Evolutionary conservation across 2,113 vertebrate species (phyloP).

Genomic region (Brachionichthys hirsutus): DNA sequence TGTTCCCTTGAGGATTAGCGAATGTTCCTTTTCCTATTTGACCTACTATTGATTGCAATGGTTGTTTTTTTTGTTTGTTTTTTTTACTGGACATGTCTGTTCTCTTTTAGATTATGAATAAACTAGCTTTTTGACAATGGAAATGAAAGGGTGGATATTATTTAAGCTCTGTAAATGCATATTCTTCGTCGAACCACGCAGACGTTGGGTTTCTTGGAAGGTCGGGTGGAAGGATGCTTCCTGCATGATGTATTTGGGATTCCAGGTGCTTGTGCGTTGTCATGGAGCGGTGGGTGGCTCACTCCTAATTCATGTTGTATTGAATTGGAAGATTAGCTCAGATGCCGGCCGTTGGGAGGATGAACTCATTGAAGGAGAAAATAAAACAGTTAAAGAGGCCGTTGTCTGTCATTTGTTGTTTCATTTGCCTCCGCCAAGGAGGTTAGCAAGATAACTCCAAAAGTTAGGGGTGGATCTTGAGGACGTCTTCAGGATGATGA

Average conservation of each 20-base stretch:
- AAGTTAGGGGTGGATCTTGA: too few relatives aligned
- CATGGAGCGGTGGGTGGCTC: slow-evolving; percentile 25
- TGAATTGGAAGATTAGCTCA: slow-evolving; percentile 48
- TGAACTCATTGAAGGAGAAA: slow-evolving; percentile 61
- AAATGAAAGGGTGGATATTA: slow-evolving; percentile 61
- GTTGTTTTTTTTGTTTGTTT: slow-evolving; percentile 38
- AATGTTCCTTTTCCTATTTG: slow-evolving; percentile 5
- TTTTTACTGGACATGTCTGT: slow-evolving; percentile 69
- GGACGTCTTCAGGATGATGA: too few relatives aligned
- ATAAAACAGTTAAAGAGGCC: slow-evolving; percentile 59
- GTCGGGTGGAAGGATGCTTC: slow-evolving; percentile 14
- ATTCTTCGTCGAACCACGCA: slow-evolving; percentile 49
- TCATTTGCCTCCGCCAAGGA: too few relatives aligned
- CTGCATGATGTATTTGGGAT: slow-evolving; percentile 25
- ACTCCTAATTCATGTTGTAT: slow-evolving; percentile 57
- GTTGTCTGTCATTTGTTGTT: slow-evolving; percentile 20
- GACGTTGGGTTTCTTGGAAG: slow-evolving; percentile 6
- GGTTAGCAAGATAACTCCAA: too few relatives aligned
- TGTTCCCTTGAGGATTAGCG: slow-evolving; percentile 21
- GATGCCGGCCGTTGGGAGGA: slow-evolving; percentile 54
- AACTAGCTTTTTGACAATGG: slow-evolving; percentile 56
- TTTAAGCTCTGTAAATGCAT: slow-evolving; percentile 79
- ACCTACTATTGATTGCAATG: slow-evolving; percentile 30
- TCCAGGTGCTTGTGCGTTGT: too few relatives aligned
- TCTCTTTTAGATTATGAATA: slow-evolving; percentile 58